phyloP scores from a whole-genome alignment of 2,888 invertebrate species.

The Leucoptera coffeella region DNA sequence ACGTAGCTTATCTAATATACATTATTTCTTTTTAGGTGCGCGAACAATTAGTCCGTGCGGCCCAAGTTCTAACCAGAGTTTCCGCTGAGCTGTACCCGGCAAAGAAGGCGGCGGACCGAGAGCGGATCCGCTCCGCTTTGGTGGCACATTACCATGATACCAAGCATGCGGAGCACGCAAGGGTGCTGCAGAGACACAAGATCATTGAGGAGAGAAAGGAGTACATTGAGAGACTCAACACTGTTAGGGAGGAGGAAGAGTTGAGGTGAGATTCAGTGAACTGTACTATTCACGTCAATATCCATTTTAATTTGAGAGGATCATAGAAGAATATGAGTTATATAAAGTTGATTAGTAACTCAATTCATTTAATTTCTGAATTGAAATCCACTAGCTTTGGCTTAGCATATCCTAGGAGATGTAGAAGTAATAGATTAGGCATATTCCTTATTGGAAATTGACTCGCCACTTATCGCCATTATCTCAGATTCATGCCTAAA shows the following conservation, averaged over 20 bases:
- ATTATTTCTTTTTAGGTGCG: slow-evolving; percentile 70
- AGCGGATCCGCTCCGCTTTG: slow-evolving; percentile 65
- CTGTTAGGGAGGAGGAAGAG: slow-evolving; percentile 66
- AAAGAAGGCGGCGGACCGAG: slow-evolving; percentile 66
- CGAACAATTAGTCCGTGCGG: slow-evolving; percentile 85
- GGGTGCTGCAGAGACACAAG: slow-evolving; percentile 86
- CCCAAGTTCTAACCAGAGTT: slow-evolving; percentile 75
- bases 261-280: slow-evolving; percentile 41
- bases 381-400: no score
- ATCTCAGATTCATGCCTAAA: no score
- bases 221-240: slow-evolving; percentile 81
- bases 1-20: no score
- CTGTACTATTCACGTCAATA: no score
- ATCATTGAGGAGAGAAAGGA: slow-evolving; percentile 97
- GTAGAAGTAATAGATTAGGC: slow-evolving; percentile 64
- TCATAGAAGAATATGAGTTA: no score
- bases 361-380: no score
- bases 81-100: slow-evolving; percentile 73
- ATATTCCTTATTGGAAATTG: no score
- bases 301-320: no score
- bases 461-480: no score
- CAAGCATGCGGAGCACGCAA: slow-evolving; percentile 79
- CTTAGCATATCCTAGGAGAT: slow-evolving; percentile 67
- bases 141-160: slow-evolving; percentile 79
- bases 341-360: no score